Evolutionary conservation across 2,888 invertebrate species (phyloP).

Genomic region (Zaprionus bogoriensis): DNA sequence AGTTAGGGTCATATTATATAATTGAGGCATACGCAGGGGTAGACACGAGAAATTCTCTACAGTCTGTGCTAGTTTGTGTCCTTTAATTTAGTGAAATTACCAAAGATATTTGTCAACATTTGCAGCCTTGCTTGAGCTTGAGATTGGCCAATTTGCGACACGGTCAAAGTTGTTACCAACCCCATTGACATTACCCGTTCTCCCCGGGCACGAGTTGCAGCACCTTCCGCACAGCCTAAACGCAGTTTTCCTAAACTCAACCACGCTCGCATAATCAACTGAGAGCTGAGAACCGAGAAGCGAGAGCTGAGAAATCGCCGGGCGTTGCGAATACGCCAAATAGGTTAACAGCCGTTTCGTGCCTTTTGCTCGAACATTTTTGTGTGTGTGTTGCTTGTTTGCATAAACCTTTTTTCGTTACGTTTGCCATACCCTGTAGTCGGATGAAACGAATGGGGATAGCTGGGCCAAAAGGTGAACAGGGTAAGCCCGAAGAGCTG

Average conservation of each 20-base stretch:
- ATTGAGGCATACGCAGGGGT: too few relatives aligned
- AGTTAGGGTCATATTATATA: too few relatives aligned
- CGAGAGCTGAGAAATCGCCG: conserved; percentile 42
- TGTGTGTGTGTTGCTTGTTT: conserved; percentile 54
- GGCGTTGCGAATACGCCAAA: conserved; percentile 70
- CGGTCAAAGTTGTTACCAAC: not conserved
- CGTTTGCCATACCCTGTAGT: conserved; percentile 14
- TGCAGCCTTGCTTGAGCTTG: not conserved
- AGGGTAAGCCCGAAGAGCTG: too few relatives aligned
- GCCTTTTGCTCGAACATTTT: conserved; percentile 64
- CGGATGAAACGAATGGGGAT: not conserved
- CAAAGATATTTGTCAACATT: not conserved
- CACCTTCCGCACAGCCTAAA: too few relatives aligned
- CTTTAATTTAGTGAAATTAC: too few relatives aligned
- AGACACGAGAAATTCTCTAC: too few relatives aligned
- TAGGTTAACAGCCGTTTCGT: conserved; percentile 76
- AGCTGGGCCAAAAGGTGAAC: too few relatives aligned
- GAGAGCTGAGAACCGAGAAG: too few relatives aligned
- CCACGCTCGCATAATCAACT: conserved; percentile 30
- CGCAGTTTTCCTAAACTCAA: not conserved
- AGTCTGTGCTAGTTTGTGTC: too few relatives aligned
- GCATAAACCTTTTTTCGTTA: conserved; percentile 69
- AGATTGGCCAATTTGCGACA: not conserved
- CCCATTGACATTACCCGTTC: too few relatives aligned
- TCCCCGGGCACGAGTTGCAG: too few relatives aligned